Evolutionary conservation across 2,113 vertebrate genomes (phyloP).

Genomic region (Oceanodroma tethys): DNA sequence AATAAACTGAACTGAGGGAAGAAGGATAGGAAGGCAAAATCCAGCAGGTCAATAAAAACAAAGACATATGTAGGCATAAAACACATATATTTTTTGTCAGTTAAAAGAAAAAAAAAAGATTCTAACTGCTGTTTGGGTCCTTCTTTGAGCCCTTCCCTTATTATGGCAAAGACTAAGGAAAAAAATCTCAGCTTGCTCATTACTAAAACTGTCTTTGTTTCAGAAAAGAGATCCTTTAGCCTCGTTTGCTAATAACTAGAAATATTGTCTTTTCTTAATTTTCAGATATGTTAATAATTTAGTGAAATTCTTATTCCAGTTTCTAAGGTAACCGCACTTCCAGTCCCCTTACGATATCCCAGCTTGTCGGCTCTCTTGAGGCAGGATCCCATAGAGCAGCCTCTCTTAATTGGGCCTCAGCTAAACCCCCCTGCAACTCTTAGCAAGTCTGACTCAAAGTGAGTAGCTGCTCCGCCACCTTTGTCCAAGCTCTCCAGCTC

Average conservation of each 20-base stretch:
- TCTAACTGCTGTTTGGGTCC: conserved; percentile 48
- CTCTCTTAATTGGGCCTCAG: not conserved
- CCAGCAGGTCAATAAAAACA: not conserved
- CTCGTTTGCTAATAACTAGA: conserved; percentile 82
- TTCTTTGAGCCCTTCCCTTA: conserved; percentile 77
- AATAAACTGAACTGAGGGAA: not conserved
- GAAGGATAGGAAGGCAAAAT: not conserved
- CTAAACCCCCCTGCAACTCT: not conserved
- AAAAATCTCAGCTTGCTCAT: conserved; percentile 75
- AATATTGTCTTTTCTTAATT: conserved; percentile 82
- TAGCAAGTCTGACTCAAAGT: not conserved
- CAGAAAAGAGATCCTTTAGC: conserved; percentile 78
- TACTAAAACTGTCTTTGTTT: conserved; percentile 77
- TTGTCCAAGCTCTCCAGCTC: not conserved
- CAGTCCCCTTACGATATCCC: not conserved
- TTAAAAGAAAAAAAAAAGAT: not conserved
- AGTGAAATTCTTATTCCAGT: conserved; percentile 74
- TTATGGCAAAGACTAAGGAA: conserved; percentile 79
- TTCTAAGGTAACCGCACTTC: not conserved
- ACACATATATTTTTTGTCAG: not conserved
- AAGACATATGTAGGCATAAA: not conserved
- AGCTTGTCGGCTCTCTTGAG: not conserved
- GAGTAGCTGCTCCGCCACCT: not conserved
- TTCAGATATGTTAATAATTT: conserved; percentile 78
- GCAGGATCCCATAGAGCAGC: not conserved